phyloP scores from a whole-genome alignment of 2,113 vertebrate genomes.

The Hemiprocne comata region DNA sequence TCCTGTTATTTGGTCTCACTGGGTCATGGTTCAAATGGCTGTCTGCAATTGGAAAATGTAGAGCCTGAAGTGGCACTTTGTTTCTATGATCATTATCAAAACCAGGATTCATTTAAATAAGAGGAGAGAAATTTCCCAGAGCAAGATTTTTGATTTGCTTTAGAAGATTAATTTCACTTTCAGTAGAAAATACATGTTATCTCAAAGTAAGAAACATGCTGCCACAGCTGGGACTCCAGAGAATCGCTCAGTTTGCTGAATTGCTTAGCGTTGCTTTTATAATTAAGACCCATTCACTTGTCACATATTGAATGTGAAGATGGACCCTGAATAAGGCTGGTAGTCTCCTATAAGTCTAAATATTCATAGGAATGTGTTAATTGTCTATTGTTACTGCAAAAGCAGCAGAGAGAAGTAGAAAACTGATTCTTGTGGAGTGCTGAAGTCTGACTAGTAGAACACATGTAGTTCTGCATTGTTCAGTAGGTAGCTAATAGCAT shows the following conservation, averaged over 20 bases:
- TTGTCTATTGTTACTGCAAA: background rate
- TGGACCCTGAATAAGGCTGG: constrained; percentile 54
- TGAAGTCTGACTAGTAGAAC: background rate
- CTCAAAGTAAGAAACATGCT: constrained; percentile 7
- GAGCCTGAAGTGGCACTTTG: background rate
- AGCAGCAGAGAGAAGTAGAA: background rate
- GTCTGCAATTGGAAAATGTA: background rate
- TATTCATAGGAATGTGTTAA: background rate
- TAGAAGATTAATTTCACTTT: constrained; percentile 43
- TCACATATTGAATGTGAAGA: constrained; percentile 57
- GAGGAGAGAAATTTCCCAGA: background rate
- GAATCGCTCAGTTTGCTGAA: constrained; percentile 65
- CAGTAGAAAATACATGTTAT: constrained; percentile 19
- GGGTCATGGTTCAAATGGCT: background rate
- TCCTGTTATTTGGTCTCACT: background rate
- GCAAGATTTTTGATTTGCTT: background rate
- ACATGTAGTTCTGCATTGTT: background rate
- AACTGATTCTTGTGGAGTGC: background rate
- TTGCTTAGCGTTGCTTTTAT: constrained; percentile 66
- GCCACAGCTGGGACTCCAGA: constrained; percentile 1
- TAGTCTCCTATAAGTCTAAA: background rate
- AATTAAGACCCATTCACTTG: constrained; percentile 70
- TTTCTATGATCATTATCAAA: background rate
- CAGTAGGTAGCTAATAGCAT: background rate
- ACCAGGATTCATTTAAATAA: background rate